Evolutionary conservation across 2,797 vertebrate species (phyloP).

Genomic region (Hippoglossus hippoglossus): DNA sequence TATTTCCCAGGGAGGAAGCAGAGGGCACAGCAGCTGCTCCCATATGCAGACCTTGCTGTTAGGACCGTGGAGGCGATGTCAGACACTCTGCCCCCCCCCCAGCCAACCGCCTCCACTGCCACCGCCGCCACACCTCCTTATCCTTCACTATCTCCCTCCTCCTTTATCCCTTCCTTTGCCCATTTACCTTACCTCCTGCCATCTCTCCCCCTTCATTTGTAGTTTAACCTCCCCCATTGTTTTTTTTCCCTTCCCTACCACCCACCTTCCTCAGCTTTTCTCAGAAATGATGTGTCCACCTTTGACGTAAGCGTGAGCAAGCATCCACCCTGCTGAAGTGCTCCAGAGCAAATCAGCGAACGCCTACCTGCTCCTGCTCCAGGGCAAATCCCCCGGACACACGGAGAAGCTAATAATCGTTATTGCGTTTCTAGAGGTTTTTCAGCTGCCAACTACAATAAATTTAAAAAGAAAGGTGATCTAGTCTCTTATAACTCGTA

Average conservation of each 20-base stretch:
- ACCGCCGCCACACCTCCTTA: constrained; percentile 1
- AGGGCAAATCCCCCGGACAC: no score
- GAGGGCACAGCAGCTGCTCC: constrained; percentile 80
- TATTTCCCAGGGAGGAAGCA: constrained; percentile 76
- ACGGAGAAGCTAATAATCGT: no score
- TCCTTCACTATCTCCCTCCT: constrained; percentile 15
- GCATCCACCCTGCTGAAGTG: constrained; percentile 12
- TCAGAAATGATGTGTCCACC: neutral
- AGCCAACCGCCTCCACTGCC: neutral
- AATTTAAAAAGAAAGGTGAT: no score
- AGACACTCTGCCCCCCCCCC: constrained; percentile 54
- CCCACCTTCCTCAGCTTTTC: neutral
- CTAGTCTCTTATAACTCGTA: no score
- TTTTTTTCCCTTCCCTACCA: constrained; percentile 10
- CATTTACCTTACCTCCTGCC: constrained; percentile 3
- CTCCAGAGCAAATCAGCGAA: constrained; percentile 15
- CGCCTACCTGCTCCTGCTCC: no score
- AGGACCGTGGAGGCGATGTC: constrained; percentile 73
- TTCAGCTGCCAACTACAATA: no score
- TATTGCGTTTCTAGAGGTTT: no score
- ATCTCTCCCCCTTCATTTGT: constrained; percentile 40
- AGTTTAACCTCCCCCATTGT: constrained; percentile 41
- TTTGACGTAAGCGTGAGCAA: constrained; percentile 8
- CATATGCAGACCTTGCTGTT: constrained; percentile 80
- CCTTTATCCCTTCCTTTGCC: neutral